phyloP scores from a whole-genome alignment of 2,888 invertebrate species.

The Dioctria rufipes region DNA sequence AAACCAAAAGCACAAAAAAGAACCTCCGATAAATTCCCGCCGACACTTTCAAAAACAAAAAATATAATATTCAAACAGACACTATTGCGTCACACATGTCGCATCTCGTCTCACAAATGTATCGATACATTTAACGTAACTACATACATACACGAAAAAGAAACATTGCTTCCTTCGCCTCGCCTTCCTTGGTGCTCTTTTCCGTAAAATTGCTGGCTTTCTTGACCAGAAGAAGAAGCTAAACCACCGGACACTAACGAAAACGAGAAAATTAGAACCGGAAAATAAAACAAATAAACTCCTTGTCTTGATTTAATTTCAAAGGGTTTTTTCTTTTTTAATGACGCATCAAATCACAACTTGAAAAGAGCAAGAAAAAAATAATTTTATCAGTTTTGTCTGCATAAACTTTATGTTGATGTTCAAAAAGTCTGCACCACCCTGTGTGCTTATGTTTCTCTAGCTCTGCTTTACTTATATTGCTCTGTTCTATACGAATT shows the following conservation, averaged over 20 bases:
- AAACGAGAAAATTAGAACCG: not conserved
- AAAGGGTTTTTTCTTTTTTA: constrained; percentile 3
- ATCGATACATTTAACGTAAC: not conserved
- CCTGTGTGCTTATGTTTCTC: constrained; percentile 24
- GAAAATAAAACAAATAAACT: not conserved
- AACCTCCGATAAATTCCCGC: constrained; percentile 25
- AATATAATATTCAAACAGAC: constrained; percentile 24
- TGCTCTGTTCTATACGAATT: not conserved
- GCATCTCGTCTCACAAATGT: too few relatives aligned
- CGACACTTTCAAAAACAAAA: constrained; percentile 40
- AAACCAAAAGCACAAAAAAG: constrained; percentile 11
- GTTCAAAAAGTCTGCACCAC: constrained; percentile 3
- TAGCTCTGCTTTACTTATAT: constrained; percentile 7
- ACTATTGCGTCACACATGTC: not conserved
- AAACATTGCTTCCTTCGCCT: not conserved
- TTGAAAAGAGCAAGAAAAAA: constrained; percentile 12
- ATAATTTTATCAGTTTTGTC: not conserved
- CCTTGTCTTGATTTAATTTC: not conserved
- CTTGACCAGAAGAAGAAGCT: too few relatives aligned
- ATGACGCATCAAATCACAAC: constrained; percentile 47
- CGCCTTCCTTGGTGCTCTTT: not conserved
- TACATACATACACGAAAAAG: not conserved
- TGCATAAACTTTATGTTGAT: not conserved
- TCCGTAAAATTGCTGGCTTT: constrained; percentile 27
- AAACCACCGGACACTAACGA: not conserved